These are phyloP conservation scores for Lineus longissimus DNA, from an alignment of 1,140 invertebrate genomes.

Conservation along the genomic window DNA sequence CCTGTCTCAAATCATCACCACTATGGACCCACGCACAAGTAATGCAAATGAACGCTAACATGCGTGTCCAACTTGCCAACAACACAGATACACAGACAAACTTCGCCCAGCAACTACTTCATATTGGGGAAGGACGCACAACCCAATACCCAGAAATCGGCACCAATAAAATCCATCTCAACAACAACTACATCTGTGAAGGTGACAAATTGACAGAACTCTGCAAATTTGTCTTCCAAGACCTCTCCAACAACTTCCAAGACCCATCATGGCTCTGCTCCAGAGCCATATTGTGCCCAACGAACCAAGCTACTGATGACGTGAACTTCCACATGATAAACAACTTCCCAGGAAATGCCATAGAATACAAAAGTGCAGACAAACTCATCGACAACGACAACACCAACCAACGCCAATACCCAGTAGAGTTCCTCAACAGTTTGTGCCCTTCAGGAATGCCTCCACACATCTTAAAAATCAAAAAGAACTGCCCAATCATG, in stretches of 20 bases:
- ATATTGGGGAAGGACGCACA: background rate
- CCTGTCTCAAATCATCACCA: background rate
- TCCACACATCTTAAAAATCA: constrained; percentile 49
- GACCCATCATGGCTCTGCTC: constrained; percentile 11
- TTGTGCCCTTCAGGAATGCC: constrained; percentile 43
- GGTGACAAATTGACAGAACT: constrained; percentile 12
- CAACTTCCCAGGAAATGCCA: constrained; percentile 14
- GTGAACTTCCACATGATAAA: constrained; percentile 20
- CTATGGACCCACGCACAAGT: background rate
- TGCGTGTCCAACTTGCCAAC: background rate
- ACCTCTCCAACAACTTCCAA: constrained; percentile 15
- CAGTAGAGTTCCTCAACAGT: constrained; percentile 46
- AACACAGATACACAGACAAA: background rate
- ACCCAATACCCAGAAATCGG: background rate
- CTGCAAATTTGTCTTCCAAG: constrained; percentile 3
- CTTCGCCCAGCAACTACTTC: background rate
- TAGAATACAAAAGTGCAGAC: constrained; percentile 19
- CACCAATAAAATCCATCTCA: background rate
- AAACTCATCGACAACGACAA: constrained; percentile 17
- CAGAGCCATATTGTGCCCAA: constrained; percentile 16
- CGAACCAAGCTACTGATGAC: constrained; percentile 18
- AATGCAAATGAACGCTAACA: background rate
- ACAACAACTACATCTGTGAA: background rate
- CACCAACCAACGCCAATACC: constrained; percentile 19
- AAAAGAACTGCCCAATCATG: constrained; percentile 45